Conservation (phyloP, 2,797 vertebrate species). For the Tympanoctomys barrerae region DNA sequence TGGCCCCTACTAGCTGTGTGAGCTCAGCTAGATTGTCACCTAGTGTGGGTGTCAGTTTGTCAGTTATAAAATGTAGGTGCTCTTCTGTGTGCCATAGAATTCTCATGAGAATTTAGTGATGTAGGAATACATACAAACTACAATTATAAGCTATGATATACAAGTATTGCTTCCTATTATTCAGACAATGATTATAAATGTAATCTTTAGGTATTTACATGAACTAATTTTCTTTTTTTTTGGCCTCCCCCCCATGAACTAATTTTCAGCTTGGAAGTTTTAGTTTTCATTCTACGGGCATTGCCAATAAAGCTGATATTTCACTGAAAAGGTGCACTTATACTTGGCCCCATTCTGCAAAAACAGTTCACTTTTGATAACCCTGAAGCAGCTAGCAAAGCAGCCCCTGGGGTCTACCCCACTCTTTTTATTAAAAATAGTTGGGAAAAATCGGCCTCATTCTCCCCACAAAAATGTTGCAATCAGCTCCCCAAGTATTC, state of each 20-base stretch:
- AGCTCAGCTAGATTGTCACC: neutral
- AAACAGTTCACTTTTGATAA: constrained; percentile 40
- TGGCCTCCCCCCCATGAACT: neutral
- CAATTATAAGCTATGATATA: constrained; percentile 23
- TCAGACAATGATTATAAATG: neutral
- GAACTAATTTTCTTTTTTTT: neutral
- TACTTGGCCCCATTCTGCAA: neutral
- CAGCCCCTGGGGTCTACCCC: constrained; percentile 7
- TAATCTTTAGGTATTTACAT: neutral
- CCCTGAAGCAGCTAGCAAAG: constrained; percentile 56
- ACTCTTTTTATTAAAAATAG: constrained; percentile 73
- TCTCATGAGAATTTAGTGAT: neutral
- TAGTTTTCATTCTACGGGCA: constrained; percentile 23
- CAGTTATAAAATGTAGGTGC: neutral
- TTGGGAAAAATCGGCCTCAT: constrained; percentile 55
- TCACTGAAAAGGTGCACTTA: constrained; percentile 6
- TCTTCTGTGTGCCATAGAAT: neutral
- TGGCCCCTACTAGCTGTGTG: too few relatives aligned
- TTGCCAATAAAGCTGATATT: constrained; percentile 24
- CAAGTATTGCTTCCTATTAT: neutral
- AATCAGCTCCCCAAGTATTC: constrained; percentile 58
- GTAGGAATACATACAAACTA: neutral
- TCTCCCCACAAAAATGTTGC: constrained; percentile 70
- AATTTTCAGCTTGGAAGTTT: constrained; percentile 38
- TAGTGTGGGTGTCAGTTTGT: neutral